phyloP scores from a whole-genome alignment of 2,797 vertebrate genomes.

The Nasua narica region DNA sequence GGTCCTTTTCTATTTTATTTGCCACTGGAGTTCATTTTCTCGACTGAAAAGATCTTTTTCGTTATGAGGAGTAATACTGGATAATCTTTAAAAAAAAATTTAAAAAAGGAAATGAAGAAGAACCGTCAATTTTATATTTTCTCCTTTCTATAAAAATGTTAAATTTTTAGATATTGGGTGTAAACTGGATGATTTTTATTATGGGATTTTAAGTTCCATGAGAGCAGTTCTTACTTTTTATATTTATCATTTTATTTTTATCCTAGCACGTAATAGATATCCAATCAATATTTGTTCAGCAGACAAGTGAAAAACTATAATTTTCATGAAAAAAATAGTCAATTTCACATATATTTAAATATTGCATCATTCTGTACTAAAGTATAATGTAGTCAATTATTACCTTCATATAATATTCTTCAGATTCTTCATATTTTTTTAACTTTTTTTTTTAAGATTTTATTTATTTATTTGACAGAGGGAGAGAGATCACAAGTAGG shows the following conservation, averaged over 20 bases:
- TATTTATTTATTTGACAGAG: too few relatives aligned
- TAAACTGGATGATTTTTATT: neutral
- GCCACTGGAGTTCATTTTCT: neutral
- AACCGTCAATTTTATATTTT: neutral
- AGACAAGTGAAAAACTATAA: neutral
- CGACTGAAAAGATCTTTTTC: neutral
- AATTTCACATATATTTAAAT: conserved; percentile 15
- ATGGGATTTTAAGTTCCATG: conserved; percentile 2
- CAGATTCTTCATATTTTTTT: neutral
- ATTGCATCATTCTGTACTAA: neutral
- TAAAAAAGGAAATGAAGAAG: neutral
- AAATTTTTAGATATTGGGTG: neutral
- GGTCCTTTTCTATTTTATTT: neutral
- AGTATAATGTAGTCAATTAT: neutral
- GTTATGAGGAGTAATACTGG: neutral
- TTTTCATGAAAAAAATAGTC: neutral
- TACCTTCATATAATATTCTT: neutral
- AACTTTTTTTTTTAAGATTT: too few relatives aligned
- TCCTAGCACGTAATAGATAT: neutral
- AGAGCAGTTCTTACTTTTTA: neutral
- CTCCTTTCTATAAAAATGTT: neutral
- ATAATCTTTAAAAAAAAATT: neutral
- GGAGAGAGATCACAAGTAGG: too few relatives aligned
- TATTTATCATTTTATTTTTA: conserved; percentile 14
- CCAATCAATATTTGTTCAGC: neutral